A percentile compares a stretch with the other conserved stretches of the same genome.
Conservation (phyloP, 2,888 invertebrate species). For the Pyrrhosoma nymphula region DNA sequence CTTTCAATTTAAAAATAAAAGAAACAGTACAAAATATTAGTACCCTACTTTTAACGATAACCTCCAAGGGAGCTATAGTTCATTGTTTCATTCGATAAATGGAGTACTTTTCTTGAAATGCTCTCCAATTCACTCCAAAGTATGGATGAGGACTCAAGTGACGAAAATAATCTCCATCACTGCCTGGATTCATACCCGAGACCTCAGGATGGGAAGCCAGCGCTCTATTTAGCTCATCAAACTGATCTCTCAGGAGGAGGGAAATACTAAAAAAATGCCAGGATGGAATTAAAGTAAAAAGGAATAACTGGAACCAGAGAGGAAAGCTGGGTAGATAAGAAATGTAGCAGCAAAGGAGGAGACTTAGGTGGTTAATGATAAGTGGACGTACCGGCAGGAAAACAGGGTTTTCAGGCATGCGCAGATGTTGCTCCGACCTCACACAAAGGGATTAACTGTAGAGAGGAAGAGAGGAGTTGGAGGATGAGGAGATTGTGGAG, state of each 20-base stretch:
- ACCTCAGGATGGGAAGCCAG: no score
- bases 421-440: conserved; percentile 63
- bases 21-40: no score
- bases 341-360: background rate
- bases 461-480: background rate
- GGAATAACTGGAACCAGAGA: background rate
- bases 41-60: no score
- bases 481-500: background rate
- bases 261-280: background rate
- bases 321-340: background rate
- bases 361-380: conserved; percentile 44
- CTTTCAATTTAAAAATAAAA: no score
- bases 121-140: no score
- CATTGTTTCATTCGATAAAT: no score
- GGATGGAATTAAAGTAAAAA: background rate
- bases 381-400: conserved; percentile 47
- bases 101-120: no score
- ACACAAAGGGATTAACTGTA: conserved; percentile 31
- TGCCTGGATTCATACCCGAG: no score
- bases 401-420: conserved; percentile 44
- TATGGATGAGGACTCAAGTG: no score
- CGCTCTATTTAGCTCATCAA: no score
- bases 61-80: no score
- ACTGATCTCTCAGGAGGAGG: background rate
- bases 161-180: no score